phyloP scores from a whole-genome alignment of 2,888 invertebrate genomes.

The Megastigmus dorsalis region DNA sequence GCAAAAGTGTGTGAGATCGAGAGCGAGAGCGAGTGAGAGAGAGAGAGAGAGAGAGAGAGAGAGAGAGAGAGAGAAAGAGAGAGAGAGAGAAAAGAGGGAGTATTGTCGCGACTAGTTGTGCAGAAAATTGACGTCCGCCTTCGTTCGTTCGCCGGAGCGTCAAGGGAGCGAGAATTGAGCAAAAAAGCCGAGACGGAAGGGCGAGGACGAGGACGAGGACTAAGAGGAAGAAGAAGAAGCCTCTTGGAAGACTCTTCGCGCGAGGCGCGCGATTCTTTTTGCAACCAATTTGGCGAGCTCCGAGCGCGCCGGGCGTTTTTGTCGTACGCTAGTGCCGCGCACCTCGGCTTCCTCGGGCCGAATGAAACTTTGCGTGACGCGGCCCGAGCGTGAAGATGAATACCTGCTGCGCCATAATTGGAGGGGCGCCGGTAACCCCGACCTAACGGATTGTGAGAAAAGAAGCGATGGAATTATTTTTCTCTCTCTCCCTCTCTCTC shows the following conservation, averaged over 20 bases:
- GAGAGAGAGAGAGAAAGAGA: neutral
- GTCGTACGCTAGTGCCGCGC: no score
- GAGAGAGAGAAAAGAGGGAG: conserved; percentile 6
- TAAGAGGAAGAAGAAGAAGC: neutral
- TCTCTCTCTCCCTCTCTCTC: no score
- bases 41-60: conserved; percentile 1
- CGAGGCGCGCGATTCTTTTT: conserved; percentile 9
- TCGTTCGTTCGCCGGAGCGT: no score
- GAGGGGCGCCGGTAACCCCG: no score
- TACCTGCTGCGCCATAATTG: no score
- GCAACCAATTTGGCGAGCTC: conserved; percentile 8
- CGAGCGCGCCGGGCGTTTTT: no score
- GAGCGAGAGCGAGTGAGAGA: neutral
- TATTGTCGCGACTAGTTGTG: conserved; percentile 25
- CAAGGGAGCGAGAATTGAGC: neutral
- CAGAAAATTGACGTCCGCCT: conserved; percentile 21
- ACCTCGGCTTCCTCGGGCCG: no score
- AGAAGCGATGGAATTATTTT: neutral
- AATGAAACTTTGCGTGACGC: no score
- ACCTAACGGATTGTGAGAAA: no score
- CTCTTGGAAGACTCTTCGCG: no score
- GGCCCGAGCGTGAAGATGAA: no score
- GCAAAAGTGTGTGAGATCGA: no score
- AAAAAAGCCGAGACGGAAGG: neutral
- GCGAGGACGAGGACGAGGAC: neutral